Evolutionary conservation across 2,113 vertebrate species (phyloP).

Genomic region (Sporophila hypoxantha): DNA sequence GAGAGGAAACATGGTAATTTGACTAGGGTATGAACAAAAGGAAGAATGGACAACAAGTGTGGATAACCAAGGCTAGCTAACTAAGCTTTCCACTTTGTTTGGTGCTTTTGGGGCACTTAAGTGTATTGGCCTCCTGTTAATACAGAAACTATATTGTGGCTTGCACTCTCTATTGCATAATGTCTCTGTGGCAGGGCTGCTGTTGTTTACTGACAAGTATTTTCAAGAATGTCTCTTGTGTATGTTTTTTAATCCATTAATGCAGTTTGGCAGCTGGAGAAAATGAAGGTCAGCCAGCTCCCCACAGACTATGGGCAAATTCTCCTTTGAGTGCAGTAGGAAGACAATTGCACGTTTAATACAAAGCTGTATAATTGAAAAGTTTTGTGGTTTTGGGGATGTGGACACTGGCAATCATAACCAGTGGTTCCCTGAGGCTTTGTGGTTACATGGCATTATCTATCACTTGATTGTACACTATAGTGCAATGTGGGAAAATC

Average conservation of each 20-base stretch:
- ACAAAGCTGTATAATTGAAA: slow-evolving; percentile 2
- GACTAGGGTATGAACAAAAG: background rate
- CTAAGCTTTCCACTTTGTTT: background rate
- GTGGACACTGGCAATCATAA: background rate
- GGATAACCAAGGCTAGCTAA: background rate
- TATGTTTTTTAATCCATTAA: background rate
- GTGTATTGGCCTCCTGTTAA: background rate
- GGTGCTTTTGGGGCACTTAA: background rate
- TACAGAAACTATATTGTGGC: background rate
- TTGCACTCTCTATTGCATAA: background rate
- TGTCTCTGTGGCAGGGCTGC: background rate
- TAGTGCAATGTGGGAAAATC: background rate
- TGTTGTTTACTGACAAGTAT: background rate
- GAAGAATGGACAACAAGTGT: background rate
- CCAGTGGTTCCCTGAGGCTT: background rate
- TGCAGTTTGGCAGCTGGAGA: background rate
- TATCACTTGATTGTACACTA: background rate
- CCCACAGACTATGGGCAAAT: background rate
- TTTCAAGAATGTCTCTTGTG: background rate
- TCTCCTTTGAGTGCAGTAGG: background rate
- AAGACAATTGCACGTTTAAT: background rate
- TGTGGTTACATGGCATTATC: background rate
- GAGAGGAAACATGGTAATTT: background rate
- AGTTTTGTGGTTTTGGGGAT: background rate
- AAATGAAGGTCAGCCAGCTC: slow-evolving; percentile 4